These are phyloP conservation scores for Choreutis nemorana DNA, from an alignment of 2,888 invertebrate species.

Conservation along the genomic window DNA sequence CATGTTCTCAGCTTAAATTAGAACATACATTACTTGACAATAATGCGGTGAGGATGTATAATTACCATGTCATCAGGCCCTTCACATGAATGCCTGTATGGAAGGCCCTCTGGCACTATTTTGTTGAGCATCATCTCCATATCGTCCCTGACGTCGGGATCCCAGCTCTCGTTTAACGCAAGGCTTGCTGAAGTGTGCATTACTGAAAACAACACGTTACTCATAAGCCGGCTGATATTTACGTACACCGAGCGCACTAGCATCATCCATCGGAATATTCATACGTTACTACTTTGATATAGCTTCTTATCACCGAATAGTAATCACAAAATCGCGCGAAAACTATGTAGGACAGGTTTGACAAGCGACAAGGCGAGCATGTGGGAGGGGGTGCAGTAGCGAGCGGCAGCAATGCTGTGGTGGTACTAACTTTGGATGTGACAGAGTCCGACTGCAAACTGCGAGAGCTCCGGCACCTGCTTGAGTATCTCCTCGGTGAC, in stretches of 20 bases:
- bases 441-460: slow-evolving; percentile 94
- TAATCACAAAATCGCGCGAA: slow-evolving; percentile 21
- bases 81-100: slow-evolving; percentile 96
- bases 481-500: slow-evolving; percentile 96
- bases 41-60: slow-evolving; percentile 6
- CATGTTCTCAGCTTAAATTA: slow-evolving; percentile 7
- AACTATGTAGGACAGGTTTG: slow-evolving; percentile 32
- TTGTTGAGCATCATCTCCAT: slow-evolving; percentile 99
- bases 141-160: slow-evolving; percentile 96
- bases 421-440: slow-evolving; percentile 93
- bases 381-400: slow-evolving; percentile 41
- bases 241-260: slow-evolving; percentile 8
- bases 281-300: slow-evolving; percentile 8
- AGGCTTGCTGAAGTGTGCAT: slow-evolving; percentile 98
- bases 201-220: slow-evolving; percentile 72
- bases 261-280: slow-evolving; percentile 6
- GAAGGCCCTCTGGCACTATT: slow-evolving; percentile 96
- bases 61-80: slow-evolving; percentile 98
- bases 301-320: slow-evolving; percentile 5
- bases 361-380: slow-evolving; percentile 41
- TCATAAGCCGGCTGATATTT: slow-evolving; percentile 36
- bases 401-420: slow-evolving; percentile 39
- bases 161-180: slow-evolving; percentile 98
- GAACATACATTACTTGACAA: slow-evolving; percentile 5
- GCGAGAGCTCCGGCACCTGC: slow-evolving; percentile 92